phyloP scores from a whole-genome alignment of 2,888 invertebrate genomes.

The Chorisops tibialis region DNA sequence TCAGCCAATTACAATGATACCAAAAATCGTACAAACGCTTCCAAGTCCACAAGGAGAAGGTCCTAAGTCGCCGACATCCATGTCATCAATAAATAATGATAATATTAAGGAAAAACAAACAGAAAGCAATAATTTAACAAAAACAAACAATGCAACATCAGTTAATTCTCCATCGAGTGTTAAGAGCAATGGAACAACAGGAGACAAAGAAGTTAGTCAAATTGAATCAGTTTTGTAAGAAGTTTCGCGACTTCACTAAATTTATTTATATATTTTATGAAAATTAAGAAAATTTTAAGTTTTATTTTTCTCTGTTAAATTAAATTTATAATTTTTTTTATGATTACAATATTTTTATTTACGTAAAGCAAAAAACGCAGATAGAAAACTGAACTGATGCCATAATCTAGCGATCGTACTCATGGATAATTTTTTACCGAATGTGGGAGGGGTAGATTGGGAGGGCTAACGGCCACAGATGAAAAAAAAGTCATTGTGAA shows the following conservation, averaged over 20 bases:
- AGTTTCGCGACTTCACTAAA: slow-evolving; percentile 11
- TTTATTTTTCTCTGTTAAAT: background rate
- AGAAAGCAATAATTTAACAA: slow-evolving; percentile 10
- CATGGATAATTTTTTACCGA: background rate
- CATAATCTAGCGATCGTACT: slow-evolving; percentile 10
- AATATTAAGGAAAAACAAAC: background rate
- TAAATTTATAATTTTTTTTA: background rate
- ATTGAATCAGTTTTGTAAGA: slow-evolving; percentile 70
- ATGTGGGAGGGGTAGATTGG: background rate
- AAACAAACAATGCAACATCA: slow-evolving; percentile 8
- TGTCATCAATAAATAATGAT: slow-evolving; percentile 8
- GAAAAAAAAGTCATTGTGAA: slow-evolving; percentile 3
- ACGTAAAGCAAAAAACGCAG: background rate
- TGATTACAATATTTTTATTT: slow-evolving; percentile 5
- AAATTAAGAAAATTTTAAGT: too few species aligned
- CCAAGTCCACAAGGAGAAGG: slow-evolving; percentile 57
- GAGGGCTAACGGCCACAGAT: background rate
- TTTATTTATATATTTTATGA: slow-evolving; percentile 11
- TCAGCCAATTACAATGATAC: slow-evolving; percentile 71
- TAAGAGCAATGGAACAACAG: slow-evolving; percentile 17
- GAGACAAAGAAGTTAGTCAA: slow-evolving; percentile 60
- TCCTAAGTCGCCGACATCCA: slow-evolving; percentile 16
- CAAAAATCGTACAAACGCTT: slow-evolving; percentile 75
- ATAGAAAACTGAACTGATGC: slow-evolving; percentile 10
- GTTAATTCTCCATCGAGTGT: slow-evolving; percentile 21